Evolutionary conservation across 2,113 vertebrate genomes (phyloP), one percentile per base, ranked within the genome.

Genomic region (Salminus brasiliensis): DNA sequence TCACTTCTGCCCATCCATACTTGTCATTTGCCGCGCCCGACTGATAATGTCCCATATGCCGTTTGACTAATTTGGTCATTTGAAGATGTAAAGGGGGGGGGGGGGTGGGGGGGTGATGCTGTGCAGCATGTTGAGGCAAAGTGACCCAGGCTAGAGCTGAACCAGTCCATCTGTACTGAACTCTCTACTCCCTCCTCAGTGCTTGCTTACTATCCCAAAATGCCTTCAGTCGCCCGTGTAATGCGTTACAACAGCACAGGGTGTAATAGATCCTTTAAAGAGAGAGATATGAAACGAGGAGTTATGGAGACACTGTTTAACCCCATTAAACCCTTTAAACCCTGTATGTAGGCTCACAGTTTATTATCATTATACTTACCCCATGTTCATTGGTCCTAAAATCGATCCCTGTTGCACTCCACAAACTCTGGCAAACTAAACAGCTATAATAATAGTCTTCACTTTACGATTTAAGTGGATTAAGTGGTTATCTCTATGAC

Each of bases 21-120:
- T 72, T 87, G 72, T 84, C 68, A 78, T 87, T 84, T 83, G 81
- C 85, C 79, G 81, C 84, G 82, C 83, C 81, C 72, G 34, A 76
- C 41, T 81, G 79, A 91, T 88, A 84, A 88, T 85, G 81, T 86
- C 66, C 81, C 85, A 82, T 81, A 76, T 86, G 74, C 45, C 72
- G 63, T 76, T 78, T 87, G 52, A 84, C 80, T 87, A 88, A 90
- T 87, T 68, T 66, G 72, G 65, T 80, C 12, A 81, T 85, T 83
- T 83, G 39, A 65, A 80, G 45, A 79, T 72, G 55, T 60, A 81
- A 72, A 34, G 53, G 3, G 16, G 63, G 47, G 29, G 25, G 72
- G 57, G 34, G 55, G 41, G 4, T 25, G n/a, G n/a, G n/a, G 30
- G 30, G 21, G 29, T 10, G 12, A 21, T 10, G 13, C 47, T 53